These are phyloP conservation scores for Gandaritis pyraliata DNA, from an alignment of 2,888 invertebrate genomes.

Conservation along the genomic window DNA sequence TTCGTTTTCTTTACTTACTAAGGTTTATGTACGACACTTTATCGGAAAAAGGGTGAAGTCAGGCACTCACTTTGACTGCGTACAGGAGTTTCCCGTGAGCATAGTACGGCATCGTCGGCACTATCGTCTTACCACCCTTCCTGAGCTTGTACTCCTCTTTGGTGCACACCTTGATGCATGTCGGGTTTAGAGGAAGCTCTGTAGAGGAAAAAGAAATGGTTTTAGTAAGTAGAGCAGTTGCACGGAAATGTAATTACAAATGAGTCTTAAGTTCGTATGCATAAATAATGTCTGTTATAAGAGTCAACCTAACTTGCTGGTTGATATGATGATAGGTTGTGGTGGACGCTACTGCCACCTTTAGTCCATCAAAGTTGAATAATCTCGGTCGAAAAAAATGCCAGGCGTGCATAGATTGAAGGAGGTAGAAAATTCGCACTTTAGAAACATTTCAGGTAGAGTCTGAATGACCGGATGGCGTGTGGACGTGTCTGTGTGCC, in stretches of 20 bases:
- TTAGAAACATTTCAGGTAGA: conserved; percentile 2
- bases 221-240: too few relatives aligned
- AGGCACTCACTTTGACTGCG: conserved; percentile 68
- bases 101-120: conserved; percentile 57
- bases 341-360: conserved; percentile 7
- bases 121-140: conserved; percentile 54
- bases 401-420: conserved; percentile 22
- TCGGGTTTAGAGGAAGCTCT: conserved; percentile 71
- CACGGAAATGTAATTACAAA: too few relatives aligned
- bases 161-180: conserved; percentile 74
- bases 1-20: neutral
- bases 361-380: conserved; percentile 30
- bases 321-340: too few relatives aligned
- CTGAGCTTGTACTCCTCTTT: conserved; percentile 67
- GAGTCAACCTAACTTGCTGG: too few relatives aligned
- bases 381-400: conserved; percentile 23
- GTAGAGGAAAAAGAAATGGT: conserved; percentile 17
- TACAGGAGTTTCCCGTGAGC: conserved; percentile 75
- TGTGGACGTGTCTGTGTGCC: conserved; percentile 14
- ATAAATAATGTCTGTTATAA: too few relatives aligned
- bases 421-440: conserved; percentile 4
- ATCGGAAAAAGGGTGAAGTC: neutral
- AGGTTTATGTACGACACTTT: neutral
- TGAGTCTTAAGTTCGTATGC: too few relatives aligned
- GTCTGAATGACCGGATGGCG: conserved; percentile 7